These are phyloP conservation scores for Coendou prehensilis DNA, from an alignment of 2,797 vertebrate species.

Conservation along the genomic window DNA sequence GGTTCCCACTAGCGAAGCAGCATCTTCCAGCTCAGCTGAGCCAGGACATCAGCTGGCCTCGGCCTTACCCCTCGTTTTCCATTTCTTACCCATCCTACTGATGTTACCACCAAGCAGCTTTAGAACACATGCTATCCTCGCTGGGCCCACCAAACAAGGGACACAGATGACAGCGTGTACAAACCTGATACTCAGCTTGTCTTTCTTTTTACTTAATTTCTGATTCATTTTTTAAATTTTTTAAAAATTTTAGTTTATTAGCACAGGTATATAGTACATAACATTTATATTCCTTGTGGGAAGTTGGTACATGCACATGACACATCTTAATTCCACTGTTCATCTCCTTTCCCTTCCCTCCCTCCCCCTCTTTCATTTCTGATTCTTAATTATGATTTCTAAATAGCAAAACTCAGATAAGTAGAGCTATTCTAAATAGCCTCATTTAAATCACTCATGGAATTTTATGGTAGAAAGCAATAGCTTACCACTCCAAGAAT, in stretches of 20 bases:
- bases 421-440: slow-evolving; percentile 17
- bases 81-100: background rate
- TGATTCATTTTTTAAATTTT: slow-evolving; percentile 26
- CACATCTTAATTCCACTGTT: background rate
- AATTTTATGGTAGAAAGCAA: background rate
- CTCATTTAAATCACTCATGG: slow-evolving; percentile 16
- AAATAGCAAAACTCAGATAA: slow-evolving; percentile 39
- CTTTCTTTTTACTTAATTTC: slow-evolving; percentile 45
- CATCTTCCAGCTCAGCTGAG: background rate
- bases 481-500: slow-evolving; percentile 5
- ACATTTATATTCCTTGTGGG: background rate
- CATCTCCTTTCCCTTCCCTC: background rate
- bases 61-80: accelerated
- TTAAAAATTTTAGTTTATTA: background rate
- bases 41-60: background rate
- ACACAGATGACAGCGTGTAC: background rate
- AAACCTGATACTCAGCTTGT: background rate
- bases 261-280: background rate
- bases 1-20: background rate
- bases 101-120: background rate
- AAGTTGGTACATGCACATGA: background rate
- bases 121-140: background rate
- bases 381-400: slow-evolving; percentile 36
- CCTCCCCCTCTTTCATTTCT: slow-evolving; percentile 6
- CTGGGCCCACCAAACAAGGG: background rate